Percentiles rank a stretch among this genome's conserved stretches.
These are phyloP conservation scores for Trichonephila clavipes DNA, from an alignment of 1,140 invertebrate species.

Conservation along the genomic window DNA sequence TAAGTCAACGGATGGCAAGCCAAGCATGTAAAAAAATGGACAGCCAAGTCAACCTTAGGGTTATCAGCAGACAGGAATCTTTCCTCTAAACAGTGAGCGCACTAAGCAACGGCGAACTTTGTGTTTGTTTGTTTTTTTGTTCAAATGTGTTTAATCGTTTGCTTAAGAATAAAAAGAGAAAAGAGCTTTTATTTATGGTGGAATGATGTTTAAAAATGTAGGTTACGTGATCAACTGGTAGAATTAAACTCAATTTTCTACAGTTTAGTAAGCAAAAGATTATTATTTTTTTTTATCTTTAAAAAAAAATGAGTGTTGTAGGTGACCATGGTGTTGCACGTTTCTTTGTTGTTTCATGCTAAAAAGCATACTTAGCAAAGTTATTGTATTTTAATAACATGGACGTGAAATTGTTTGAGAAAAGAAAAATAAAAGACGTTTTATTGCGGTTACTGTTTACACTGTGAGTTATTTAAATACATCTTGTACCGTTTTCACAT, in stretches of 20 bases:
- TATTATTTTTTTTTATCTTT: background rate
- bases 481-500: background rate
- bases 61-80: conserved; percentile 45
- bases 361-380: too few species aligned
- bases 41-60: conserved; percentile 25
- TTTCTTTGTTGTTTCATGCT: too few species aligned
- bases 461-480: background rate
- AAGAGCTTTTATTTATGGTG: background rate
- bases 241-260: conserved; percentile 26
- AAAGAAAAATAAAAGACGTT: too few species aligned
- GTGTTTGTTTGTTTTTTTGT: background rate
- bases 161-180: background rate
- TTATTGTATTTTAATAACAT: too few species aligned
- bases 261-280: background rate
- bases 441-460: background rate
- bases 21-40: conserved; percentile 57
- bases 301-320: too few species aligned
- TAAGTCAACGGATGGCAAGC: background rate
- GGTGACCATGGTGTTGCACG: too few species aligned
- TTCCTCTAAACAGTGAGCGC: background rate
- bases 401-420: too few species aligned
- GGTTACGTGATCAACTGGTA: background rate
- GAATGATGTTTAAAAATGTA: background rate
- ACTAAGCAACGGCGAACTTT: conserved; percentile 15
- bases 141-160: background rate